Base-by-base conservation (phyloP, 2,888 invertebrate genomes). In the Hylaea fasciaria region DNA sequence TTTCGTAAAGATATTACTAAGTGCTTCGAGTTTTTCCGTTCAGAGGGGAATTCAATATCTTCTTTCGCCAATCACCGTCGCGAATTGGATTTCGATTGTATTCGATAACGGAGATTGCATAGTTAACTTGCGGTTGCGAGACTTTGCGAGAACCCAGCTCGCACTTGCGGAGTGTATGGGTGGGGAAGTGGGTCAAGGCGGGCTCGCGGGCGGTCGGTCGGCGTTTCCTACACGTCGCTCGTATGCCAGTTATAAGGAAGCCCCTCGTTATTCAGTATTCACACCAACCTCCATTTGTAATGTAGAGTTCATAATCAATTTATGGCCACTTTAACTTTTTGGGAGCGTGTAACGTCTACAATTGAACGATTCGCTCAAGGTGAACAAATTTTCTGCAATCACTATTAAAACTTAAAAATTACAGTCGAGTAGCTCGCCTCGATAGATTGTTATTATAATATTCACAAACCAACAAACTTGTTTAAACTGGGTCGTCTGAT, bases 111-210 rank as follows among this genome's bases (percentile, higher is more conserved):
- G 58, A 55, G 51, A 45, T 56, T 56, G 56, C 49, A 57, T 29
- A 29, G 49, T 45, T 45, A 52, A 47, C 50, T 60, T 62, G 51
- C 52, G 56, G 78, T 78, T 77, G 78, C 81, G 32, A 10, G 32
- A 32, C 32, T 32, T 22, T 32, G 32, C 32, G 77, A 78, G 76
- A 81, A 74, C 72, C 73, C 65, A 66, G 70, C 66, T 73, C 68
- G 74, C 72, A 71, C 74, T 78, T 70, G 64, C 59, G 56, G 50
- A 51, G 56, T 58, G 48, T 58, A 65, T 65, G 64, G 74, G 72
- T 77, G 78, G 73, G 72, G 72, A 89, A 87, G 83, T 90, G 81
- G 90, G 91, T 91, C 91, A 91, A 91, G 91, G 91, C 87, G 73
- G 77, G 72, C 69, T 78, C 74, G 82, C 80, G 74, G 82, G 77